Conservation (phyloP, 2,888 invertebrate genomes). For the Pachliopta kotzebuea region DNA sequence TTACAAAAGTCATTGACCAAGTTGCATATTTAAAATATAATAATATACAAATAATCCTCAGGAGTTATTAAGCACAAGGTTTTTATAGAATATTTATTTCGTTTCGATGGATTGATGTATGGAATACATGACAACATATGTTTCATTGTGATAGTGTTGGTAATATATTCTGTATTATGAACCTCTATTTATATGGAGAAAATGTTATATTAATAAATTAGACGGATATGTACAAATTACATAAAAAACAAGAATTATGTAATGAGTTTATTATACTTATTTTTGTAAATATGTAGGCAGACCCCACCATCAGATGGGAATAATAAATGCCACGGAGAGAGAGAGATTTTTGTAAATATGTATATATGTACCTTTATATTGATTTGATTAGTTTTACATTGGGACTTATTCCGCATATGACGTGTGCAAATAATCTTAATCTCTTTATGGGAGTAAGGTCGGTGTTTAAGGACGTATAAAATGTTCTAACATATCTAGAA, state of each 20-base stretch:
- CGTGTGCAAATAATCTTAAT: background rate
- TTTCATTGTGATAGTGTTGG: slow-evolving; percentile 13
- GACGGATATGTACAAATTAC: background rate
- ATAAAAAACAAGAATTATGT: too few species aligned
- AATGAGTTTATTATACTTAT: too few species aligned
- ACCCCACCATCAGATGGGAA: too few species aligned
- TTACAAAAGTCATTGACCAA: slow-evolving; percentile 42
- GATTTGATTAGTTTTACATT: background rate
- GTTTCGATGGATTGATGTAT: slow-evolving; percentile 22
- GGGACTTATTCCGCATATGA: background rate
- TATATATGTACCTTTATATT: background rate
- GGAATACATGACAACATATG: slow-evolving; percentile 11
- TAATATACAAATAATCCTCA: slow-evolving; percentile 35
- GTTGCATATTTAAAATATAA: slow-evolving; percentile 36
- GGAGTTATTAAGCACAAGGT: slow-evolving; percentile 37
- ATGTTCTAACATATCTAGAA: background rate
- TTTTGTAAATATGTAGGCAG: too few species aligned
- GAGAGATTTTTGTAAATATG: too few species aligned
- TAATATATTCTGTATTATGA: slow-evolving; percentile 4
- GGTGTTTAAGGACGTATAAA: background rate
- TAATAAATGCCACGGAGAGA: too few species aligned
- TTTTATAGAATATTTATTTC: slow-evolving; percentile 31
- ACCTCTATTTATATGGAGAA: slow-evolving; percentile 7
- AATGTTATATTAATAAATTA: background rate
- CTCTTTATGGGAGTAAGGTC: background rate